These are phyloP conservation scores for Tipula vernalis DNA, from an alignment of 2,888 invertebrate genomes.

Conservation along the genomic window DNA sequence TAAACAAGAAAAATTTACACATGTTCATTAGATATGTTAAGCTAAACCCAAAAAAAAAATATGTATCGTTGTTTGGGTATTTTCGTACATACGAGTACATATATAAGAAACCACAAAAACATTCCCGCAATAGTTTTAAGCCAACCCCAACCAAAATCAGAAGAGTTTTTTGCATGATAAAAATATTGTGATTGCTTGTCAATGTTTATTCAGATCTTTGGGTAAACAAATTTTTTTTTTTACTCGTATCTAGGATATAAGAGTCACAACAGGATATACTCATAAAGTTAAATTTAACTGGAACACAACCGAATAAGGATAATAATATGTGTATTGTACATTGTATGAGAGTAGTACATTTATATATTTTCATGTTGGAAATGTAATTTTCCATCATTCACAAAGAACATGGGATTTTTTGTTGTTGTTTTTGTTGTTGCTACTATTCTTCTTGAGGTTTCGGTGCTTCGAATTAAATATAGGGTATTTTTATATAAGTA, in stretches of 20 bases:
- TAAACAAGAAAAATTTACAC: too few species aligned
- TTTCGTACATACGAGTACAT: not conserved
- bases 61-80: not conserved
- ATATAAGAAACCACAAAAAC: not conserved
- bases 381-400: not conserved
- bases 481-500: not conserved
- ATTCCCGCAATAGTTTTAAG: not conserved
- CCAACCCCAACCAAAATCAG: not conserved
- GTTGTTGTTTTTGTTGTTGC: not conserved
- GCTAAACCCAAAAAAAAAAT: not conserved
- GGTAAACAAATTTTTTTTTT: not conserved
- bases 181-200: not conserved
- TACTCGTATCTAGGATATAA: not conserved
- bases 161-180: not conserved
- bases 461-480: not conserved
- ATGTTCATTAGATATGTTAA: too few species aligned
- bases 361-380: not conserved
- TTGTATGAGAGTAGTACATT: too few species aligned
- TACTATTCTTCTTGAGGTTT: not conserved
- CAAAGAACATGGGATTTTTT: not conserved
- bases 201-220: not conserved
- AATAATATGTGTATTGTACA: not conserved
- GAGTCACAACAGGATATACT: not conserved
- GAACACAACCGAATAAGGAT: not conserved
- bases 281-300: not conserved